Evolutionary conservation across 2,113 vertebrate species (phyloP).

Genomic region (Ovis aries): ARS-UI_Ramb_v3.0 NC_056061.1:84004001-84004500

Average conservation of each 20-base stretch:
- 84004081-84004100: neutral
- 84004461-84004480: neutral
- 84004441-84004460: neutral
- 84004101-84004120: neutral
- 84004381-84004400: accelerated
- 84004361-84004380: accelerated
- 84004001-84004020: neutral
- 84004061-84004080: neutral
- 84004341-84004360: neutral
- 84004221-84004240: neutral
- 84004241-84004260: neutral
- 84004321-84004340: neutral
- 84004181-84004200: neutral
- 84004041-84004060: too few relatives aligned
- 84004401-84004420: accelerated
- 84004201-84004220: neutral
- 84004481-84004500: accelerated
- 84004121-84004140: neutral
- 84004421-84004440: neutral
- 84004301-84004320: neutral
- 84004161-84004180: neutral
- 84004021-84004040: neutral
- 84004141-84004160: neutral
- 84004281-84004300: neutral
- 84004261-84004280: too few relatives aligned